These are phyloP conservation scores for Drepana arcuata DNA, from an alignment of 1,140 invertebrate genomes.

Conservation along the genomic window DNA sequence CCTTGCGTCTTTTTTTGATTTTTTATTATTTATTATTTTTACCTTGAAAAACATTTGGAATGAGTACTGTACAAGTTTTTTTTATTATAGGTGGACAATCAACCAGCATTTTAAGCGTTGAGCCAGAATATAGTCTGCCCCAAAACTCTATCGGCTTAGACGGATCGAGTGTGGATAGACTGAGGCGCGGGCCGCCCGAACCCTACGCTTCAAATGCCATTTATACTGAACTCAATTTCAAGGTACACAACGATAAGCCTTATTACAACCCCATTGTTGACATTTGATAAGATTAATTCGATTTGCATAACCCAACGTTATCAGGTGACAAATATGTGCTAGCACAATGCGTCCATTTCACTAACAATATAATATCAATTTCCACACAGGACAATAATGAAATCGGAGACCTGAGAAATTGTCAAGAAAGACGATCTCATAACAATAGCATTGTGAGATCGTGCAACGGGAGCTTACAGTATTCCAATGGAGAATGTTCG, in stretches of 20 bases:
- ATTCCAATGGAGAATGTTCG: slow-evolving; percentile 64
- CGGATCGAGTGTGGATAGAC: slow-evolving; percentile 54
- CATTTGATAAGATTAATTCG: slow-evolving; percentile 35
- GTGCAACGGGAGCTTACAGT: slow-evolving; percentile 61
- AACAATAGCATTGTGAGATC: slow-evolving; percentile 65
- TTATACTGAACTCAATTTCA: slow-evolving; percentile 67
- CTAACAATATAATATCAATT: slow-evolving; percentile 24
- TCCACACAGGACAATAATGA: slow-evolving; percentile 53
- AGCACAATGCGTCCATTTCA: slow-evolving; percentile 3
- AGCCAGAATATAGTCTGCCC: slow-evolving; percentile 60
- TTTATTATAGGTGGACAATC: slow-evolving; percentile 48
- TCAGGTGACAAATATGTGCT: slow-evolving; percentile 22
- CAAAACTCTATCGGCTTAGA: slow-evolving; percentile 63
- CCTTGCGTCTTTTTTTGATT: too few species aligned
- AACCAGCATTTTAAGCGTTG: slow-evolving; percentile 54
- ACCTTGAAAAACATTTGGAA: too few species aligned
- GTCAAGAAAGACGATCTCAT: slow-evolving; percentile 58
- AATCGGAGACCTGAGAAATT: slow-evolving; percentile 48
- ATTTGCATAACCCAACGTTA: slow-evolving; percentile 31
- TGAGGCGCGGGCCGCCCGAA: slow-evolving; percentile 52
- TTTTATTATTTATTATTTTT: too few species aligned
- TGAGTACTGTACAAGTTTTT: too few species aligned
- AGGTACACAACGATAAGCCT: slow-evolving; percentile 48
- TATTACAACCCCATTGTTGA: slow-evolving; percentile 43
- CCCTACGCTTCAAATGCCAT: slow-evolving; percentile 65